Evolutionary conservation across 2,888 invertebrate genomes (phyloP).

Genomic region (Phengaris arion): DNA sequence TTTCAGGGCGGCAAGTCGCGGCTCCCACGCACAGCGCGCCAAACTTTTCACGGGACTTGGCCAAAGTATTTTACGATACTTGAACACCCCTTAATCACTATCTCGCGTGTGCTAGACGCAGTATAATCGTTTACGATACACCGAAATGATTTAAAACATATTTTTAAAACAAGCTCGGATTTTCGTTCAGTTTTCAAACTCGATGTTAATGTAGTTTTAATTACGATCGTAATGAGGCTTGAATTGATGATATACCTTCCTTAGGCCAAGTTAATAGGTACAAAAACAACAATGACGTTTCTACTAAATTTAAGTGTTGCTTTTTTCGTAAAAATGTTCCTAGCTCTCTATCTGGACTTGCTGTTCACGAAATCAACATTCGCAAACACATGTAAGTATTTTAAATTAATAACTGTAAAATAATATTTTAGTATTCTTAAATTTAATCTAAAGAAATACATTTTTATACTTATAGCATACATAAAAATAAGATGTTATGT

Average conservation of each 20-base stretch:
- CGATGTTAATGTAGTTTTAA: constrained; percentile 36
- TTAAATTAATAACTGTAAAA: neutral
- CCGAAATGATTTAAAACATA: constrained; percentile 11
- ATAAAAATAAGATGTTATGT: neutral
- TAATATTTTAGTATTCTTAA: no score
- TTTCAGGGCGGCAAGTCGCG: constrained; percentile 52
- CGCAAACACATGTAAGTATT: constrained; percentile 65
- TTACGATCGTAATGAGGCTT: constrained; percentile 9
- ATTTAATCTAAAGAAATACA: no score
- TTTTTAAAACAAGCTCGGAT: constrained; percentile 22
- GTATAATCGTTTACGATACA: constrained; percentile 28
- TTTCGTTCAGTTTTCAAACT: constrained; percentile 36
- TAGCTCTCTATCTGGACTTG: constrained; percentile 66
- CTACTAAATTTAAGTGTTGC: constrained; percentile 47
- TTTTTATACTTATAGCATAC: no score
- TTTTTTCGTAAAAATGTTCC: constrained; percentile 56
- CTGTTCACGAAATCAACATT: constrained; percentile 60
- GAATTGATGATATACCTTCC: neutral
- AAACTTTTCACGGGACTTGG: constrained; percentile 75
- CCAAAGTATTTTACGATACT: constrained; percentile 57
- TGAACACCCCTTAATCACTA: constrained; percentile 65
- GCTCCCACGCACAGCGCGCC: constrained; percentile 37
- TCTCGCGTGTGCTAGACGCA: constrained; percentile 61
- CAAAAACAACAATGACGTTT: constrained; percentile 44
- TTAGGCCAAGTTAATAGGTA: neutral